A percentile compares a stretch with the other conserved stretches of the same genome.
phyloP scores from a whole-genome alignment of 2,797 vertebrate genomes.

The Apogon hyalosoma region DNA sequence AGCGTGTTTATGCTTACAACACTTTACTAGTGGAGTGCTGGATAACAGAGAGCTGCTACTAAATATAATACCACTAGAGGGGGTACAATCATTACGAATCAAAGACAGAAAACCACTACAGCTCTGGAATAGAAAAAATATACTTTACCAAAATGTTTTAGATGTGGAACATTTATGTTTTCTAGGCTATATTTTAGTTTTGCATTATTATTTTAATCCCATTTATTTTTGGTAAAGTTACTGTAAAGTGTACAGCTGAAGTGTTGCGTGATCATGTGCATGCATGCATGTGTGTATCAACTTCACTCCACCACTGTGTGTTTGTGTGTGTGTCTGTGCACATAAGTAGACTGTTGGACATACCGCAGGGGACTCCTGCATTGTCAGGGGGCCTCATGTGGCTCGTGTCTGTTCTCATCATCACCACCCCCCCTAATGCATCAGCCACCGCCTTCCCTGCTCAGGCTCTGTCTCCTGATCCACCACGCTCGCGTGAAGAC shows the following conservation, averaged over 20 bases:
- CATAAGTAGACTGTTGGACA: slow-evolving; percentile 67
- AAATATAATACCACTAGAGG: slow-evolving; percentile 75
- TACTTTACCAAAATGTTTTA: not conserved
- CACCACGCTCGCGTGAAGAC: slow-evolving; percentile 69
- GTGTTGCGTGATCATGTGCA: slow-evolving; percentile 47
- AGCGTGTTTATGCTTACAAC: not conserved
- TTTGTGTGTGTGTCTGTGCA: slow-evolving; percentile 35
- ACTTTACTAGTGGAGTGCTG: not conserved
- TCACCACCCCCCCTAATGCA: slow-evolving; percentile 68
- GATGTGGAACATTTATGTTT: not conserved
- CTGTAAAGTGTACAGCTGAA: slow-evolving; percentile 9
- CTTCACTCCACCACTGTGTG: slow-evolving; percentile 7
- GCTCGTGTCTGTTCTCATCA: slow-evolving; percentile 87
- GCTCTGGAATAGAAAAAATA: not conserved
- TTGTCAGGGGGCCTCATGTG: slow-evolving; percentile 86
- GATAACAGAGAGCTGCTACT: slow-evolving; percentile 22
- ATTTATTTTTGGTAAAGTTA: not conserved
- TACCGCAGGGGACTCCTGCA: slow-evolving; percentile 76
- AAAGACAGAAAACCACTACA: slow-evolving; percentile 1
- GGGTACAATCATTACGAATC: slow-evolving; percentile 69
- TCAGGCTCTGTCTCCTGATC: slow-evolving; percentile 57
- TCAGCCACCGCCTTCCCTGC: slow-evolving; percentile 61
- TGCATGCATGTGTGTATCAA: slow-evolving; percentile 27
- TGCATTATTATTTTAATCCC: not conserved
- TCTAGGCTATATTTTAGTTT: not conserved